phyloP scores from a whole-genome alignment of 2,113 vertebrate genomes.

The Hyperoodon ampullatus region DNA sequence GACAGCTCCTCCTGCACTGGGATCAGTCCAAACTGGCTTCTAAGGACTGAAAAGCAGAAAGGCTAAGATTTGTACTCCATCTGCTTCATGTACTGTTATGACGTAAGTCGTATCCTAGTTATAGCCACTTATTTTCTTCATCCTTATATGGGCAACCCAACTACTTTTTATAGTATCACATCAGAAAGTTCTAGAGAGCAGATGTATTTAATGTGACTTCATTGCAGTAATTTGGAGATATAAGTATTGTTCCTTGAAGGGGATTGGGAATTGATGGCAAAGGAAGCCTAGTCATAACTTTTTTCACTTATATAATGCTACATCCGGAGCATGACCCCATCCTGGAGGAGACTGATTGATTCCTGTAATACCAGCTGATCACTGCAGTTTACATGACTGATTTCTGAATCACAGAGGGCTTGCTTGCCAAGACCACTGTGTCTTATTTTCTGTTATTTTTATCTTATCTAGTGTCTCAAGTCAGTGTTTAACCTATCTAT shows the following conservation, averaged over 20 bases:
- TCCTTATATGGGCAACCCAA: not conserved
- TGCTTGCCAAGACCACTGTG: not conserved
- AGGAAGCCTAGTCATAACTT: not conserved
- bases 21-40: not conserved
- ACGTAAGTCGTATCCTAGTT: not conserved
- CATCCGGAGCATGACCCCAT: not conserved
- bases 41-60: not conserved
- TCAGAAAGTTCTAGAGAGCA: not conserved
- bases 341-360: not conserved
- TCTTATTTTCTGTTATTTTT: not conserved
- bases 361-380: not conserved
- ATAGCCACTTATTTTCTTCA: not conserved
- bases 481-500: not conserved
- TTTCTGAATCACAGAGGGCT: not conserved
- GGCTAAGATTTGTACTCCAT: not conserved
- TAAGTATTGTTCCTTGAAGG: not conserved
- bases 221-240: not conserved
- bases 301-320: not conserved
- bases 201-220: not conserved
- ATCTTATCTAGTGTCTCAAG: not conserved
- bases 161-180: not conserved
- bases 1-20: not conserved
- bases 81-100: not conserved
- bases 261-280: not conserved
- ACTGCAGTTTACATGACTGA: not conserved